Conservation (phyloP, 1,140 invertebrate species). For the Ptiloglossa arizonensis region DNA sequence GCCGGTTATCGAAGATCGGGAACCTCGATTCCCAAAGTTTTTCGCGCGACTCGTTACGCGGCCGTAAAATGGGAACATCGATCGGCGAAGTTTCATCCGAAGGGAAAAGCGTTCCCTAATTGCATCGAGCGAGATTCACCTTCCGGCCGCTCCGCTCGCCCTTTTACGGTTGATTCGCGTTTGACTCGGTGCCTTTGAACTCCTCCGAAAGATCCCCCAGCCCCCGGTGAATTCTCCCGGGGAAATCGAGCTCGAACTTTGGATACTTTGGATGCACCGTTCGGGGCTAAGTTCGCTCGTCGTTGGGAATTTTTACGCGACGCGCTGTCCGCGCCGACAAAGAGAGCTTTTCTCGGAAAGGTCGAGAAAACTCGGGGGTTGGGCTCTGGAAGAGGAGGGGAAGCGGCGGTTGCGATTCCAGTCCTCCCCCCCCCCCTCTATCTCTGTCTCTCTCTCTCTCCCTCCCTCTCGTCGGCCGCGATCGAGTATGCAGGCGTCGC, state of each 20-base stretch:
- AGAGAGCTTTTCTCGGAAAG: conserved; percentile 10
- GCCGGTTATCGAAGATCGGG: too few species aligned
- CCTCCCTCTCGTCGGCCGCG: conserved; percentile 40
- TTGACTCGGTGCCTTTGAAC: conserved; percentile 14
- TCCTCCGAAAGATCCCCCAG: neutral
- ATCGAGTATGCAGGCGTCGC: conserved; percentile 79
- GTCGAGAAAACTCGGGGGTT: neutral
- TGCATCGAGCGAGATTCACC: conserved; percentile 17
- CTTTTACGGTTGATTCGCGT: neutral
- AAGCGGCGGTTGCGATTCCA: neutral
- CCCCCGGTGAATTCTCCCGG: neutral
- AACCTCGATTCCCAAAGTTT: neutral
- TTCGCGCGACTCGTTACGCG: neutral
- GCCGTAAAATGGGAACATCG: neutral
- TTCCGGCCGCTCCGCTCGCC: neutral
- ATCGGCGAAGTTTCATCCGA: neutral
- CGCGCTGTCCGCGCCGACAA: neutral
- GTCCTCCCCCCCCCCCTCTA: neutral
- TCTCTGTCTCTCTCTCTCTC: too few species aligned
- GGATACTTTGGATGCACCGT: conserved; percentile 3
- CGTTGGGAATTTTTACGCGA: conserved; percentile 39
- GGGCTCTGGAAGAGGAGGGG: neutral
- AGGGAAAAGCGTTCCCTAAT: conserved; percentile 27
- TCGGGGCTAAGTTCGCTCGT: neutral
- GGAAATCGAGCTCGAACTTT: conserved; percentile 32